Evolutionary conservation across 2,888 invertebrate species (phyloP).

Genomic region (Acleris sparsana): DNA sequence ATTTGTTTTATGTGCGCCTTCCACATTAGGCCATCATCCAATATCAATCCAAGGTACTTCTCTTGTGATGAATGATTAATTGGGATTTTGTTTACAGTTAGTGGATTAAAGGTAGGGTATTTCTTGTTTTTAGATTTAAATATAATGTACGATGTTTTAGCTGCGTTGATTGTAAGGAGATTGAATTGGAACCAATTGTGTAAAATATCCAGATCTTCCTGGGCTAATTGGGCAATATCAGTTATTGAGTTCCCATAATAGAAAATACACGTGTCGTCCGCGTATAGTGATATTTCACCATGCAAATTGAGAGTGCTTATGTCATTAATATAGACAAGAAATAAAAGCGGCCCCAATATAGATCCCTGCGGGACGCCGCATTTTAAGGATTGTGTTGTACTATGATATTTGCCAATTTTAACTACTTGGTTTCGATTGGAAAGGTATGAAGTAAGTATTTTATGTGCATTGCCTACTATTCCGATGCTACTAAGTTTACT

Average conservation of each 20-base stretch:
- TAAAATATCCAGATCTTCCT: background rate
- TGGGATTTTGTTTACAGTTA: too few species aligned
- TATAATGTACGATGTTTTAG: slow-evolving; percentile 10
- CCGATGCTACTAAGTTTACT: background rate
- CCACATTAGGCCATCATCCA: too few species aligned
- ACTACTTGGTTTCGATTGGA: too few species aligned
- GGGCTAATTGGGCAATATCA: background rate
- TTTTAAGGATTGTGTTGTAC: background rate
- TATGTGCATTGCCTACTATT: background rate
- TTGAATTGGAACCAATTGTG: slow-evolving; percentile 8
- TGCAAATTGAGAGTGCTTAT: background rate
- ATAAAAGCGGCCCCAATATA: slow-evolving; percentile 2
- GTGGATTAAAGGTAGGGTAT: too few species aligned
- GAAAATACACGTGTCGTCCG: slow-evolving; percentile 15
- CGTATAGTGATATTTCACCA: slow-evolving; percentile 16
- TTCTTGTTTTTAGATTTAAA: slow-evolving; percentile 14
- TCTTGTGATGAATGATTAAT: too few species aligned
- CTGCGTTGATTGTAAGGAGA: slow-evolving; percentile 5
- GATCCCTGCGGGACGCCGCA: slow-evolving; percentile 3
- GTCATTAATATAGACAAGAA: background rate
- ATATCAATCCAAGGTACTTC: too few species aligned
- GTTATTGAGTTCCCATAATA: slow-evolving; percentile 3
- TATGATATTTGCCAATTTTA: too few species aligned
- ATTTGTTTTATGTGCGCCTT: too few species aligned
- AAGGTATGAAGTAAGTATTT: background rate